A percentile compares a stretch with the other conserved stretches of the same genome.
Evolutionary conservation across 2,888 invertebrate species (phyloP).

Genomic region (Seira ritae): DNA sequence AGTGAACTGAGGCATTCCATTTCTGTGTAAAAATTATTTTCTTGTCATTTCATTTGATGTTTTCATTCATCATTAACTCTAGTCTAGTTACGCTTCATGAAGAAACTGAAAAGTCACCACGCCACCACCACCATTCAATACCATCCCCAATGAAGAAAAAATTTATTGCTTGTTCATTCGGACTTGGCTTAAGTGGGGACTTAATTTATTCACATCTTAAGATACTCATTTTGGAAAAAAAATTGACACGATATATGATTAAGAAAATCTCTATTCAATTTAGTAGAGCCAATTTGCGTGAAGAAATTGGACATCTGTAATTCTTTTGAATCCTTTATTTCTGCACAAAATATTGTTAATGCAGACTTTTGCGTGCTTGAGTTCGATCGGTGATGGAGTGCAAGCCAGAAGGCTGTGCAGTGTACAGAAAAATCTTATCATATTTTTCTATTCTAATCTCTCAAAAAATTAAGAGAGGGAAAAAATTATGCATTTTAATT

Average conservation of each 20-base stretch:
- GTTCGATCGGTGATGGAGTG: neutral
- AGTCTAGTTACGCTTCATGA: slow-evolving; percentile 7
- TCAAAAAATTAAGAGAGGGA: neutral
- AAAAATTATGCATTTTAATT: slow-evolving; percentile 5
- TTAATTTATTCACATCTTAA: too few relatives aligned
- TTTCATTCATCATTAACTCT: slow-evolving; percentile 3
- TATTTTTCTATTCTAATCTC: neutral
- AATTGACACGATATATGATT: neutral
- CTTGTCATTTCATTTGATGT: slow-evolving; percentile 12
- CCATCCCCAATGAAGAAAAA: too few relatives aligned
- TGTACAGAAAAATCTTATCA: slow-evolving; percentile 2
- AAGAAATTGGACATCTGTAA: neutral
- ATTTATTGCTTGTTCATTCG: too few relatives aligned
- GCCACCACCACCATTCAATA: neutral
- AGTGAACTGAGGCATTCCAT: slow-evolving; percentile 1
- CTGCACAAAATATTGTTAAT: too few relatives aligned
- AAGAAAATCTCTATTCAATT: neutral
- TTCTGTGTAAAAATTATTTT: neutral
- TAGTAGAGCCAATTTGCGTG: neutral
- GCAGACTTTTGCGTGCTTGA: neutral
- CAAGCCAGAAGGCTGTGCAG: too few relatives aligned
- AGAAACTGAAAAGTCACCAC: neutral
- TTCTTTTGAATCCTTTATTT: neutral
- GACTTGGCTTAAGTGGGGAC: too few relatives aligned
- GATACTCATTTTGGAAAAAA: neutral